These are phyloP conservation scores for Halesus radiatus DNA, from an alignment of 1,140 invertebrate species.

Conservation along the genomic window DNA sequence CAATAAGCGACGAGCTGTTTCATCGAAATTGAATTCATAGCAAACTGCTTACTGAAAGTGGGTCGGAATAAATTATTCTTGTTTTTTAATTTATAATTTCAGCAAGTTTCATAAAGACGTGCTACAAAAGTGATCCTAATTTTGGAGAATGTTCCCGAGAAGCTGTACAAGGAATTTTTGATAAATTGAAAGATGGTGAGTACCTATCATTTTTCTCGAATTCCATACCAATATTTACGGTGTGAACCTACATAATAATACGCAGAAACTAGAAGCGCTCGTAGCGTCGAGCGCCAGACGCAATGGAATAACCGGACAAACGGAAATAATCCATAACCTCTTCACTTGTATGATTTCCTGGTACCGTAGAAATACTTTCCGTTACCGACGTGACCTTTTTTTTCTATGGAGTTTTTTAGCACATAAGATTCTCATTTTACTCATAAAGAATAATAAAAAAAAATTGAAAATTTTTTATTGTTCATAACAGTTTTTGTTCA, in stretches of 20 bases:
- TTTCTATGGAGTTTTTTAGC: neutral
- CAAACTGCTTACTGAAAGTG: neutral
- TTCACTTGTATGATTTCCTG: neutral
- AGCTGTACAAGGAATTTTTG: conserved; percentile 75
- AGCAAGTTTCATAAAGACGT: conserved; percentile 77
- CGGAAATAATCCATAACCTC: neutral
- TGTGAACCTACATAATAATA: too few relatives aligned
- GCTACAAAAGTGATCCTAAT: conserved; percentile 73
- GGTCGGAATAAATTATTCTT: neutral
- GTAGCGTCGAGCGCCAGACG: too few relatives aligned
- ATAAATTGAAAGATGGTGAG: conserved; percentile 71
- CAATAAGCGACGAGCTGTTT: too few relatives aligned
- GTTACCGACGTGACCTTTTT: neutral
- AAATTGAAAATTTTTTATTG: neutral
- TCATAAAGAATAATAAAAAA: neutral
- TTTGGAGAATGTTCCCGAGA: conserved; percentile 76
- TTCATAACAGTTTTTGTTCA: neutral
- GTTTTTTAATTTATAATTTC: conserved; percentile 47
- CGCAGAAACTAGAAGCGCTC: too few relatives aligned
- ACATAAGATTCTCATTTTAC: too few relatives aligned
- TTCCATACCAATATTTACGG: neutral
- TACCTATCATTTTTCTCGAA: neutral
- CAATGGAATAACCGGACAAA: too few relatives aligned
- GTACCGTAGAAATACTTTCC: neutral
- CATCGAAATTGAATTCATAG: too few relatives aligned